These are phyloP conservation scores for Chironomus riparius DNA, from an alignment of 2,888 invertebrate species.

Conservation along the genomic window DNA sequence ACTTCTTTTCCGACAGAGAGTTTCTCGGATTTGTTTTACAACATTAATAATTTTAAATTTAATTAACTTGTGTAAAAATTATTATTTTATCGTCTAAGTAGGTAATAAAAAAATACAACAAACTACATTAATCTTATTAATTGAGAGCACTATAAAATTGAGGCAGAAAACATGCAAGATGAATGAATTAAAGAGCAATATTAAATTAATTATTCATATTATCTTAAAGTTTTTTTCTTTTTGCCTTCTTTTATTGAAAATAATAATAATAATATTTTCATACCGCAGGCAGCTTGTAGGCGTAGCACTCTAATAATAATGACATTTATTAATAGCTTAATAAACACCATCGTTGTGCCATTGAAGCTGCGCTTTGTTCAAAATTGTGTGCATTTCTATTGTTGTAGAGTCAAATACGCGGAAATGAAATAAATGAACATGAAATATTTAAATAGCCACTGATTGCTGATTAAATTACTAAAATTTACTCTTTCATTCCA, in stretches of 20 bases:
- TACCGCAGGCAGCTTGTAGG: neutral
- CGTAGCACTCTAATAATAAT: neutral
- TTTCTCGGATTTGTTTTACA: too few relatives aligned
- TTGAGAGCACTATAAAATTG: too few relatives aligned
- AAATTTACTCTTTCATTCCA: neutral
- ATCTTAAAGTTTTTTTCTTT: neutral
- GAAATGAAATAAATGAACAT: neutral
- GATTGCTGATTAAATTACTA: neutral
- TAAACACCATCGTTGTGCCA: neutral
- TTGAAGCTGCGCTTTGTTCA: neutral
- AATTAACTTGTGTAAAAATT: too few relatives aligned
- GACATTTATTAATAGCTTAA: conserved; percentile 9
- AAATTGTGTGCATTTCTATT: neutral
- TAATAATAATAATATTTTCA: neutral
- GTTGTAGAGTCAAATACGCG: neutral
- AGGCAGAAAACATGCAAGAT: too few relatives aligned
- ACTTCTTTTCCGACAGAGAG: too few relatives aligned
- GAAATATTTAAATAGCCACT: neutral
- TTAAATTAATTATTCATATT: too few relatives aligned
- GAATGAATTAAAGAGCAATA: too few relatives aligned
- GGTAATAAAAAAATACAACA: too few relatives aligned
- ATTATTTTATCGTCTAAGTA: too few relatives aligned
- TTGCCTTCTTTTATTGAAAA: neutral
- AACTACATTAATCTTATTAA: too few relatives aligned
- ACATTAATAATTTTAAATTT: too few relatives aligned